phyloP scores from a whole-genome alignment of 2,888 invertebrate genomes.

The Campoletis raptor region DNA sequence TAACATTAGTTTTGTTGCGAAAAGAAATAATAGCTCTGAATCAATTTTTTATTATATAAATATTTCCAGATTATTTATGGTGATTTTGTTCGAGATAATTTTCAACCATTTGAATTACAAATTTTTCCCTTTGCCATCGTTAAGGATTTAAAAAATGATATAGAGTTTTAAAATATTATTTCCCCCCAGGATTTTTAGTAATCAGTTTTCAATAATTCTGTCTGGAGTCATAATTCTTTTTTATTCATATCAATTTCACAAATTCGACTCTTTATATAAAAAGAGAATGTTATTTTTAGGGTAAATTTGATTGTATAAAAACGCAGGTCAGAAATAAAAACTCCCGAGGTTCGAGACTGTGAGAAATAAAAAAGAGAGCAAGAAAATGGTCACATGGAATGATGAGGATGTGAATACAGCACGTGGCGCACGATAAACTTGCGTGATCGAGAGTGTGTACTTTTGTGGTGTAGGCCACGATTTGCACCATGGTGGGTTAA shows the following conservation, averaged over 20 bases:
- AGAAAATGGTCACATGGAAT: slow-evolving; percentile 14
- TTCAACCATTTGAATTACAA: no score
- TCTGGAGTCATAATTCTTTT: neutral
- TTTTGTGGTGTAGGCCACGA: slow-evolving; percentile 53
- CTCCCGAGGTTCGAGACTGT: slow-evolving; percentile 11
- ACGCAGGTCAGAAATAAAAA: neutral
- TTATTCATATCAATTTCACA: neutral
- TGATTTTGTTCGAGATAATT: no score
- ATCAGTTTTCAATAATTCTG: neutral
- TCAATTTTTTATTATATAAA: no score
- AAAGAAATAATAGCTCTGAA: no score
- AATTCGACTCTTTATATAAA: neutral
- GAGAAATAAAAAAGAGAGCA: slow-evolving; percentile 43
- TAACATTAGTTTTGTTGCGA: no score
- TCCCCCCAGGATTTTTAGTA: neutral
- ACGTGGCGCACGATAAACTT: slow-evolving; percentile 64
- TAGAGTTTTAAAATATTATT: neutral
- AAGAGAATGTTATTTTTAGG: neutral
- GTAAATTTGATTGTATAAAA: neutral
- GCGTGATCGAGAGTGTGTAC: slow-evolving; percentile 70
- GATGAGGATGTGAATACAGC: slow-evolving; percentile 48
- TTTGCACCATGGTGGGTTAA: slow-evolving; percentile 41
- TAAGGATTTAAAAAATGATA: neutral
- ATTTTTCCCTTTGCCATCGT: neutral
- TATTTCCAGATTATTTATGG: no score